Conservation (phyloP, 2,888 invertebrate species). For the Stomorhina lunata region DNA sequence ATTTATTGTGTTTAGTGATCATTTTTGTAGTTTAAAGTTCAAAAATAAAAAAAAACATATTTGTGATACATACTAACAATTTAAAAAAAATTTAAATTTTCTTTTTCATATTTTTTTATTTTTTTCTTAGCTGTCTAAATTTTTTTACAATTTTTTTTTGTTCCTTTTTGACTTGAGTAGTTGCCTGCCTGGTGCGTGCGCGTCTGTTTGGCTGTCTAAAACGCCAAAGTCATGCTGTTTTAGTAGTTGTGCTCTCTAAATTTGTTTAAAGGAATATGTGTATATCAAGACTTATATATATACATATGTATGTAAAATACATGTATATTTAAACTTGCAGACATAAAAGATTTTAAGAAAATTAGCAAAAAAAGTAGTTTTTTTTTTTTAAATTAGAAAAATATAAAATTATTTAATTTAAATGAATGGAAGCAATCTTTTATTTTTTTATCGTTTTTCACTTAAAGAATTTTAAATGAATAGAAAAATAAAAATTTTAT, state of each 20-base stretch:
- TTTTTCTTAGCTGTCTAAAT: slow-evolving; percentile 26
- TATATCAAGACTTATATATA: background rate
- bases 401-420: no score
- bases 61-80: slow-evolving; percentile 21
- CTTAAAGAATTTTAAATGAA: no score
- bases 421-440: no score
- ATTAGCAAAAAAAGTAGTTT: background rate
- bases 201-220: slow-evolving; percentile 61
- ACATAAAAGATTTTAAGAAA: slow-evolving; percentile 33
- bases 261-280: slow-evolving; percentile 6
- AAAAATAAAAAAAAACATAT: background rate
- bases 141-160: slow-evolving; percentile 12
- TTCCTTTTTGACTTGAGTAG: background rate
- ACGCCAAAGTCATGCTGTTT: slow-evolving; percentile 62
- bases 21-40: background rate
- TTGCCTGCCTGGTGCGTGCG: slow-evolving; percentile 61
- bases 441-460: no score
- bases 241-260: slow-evolving; percentile 16
- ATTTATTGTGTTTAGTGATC: background rate
- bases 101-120: slow-evolving; percentile 1
- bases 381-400: no score
- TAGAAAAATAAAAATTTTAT: no score
- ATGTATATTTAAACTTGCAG: slow-evolving; percentile 20
- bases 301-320: background rate
- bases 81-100: slow-evolving; percentile 1